These are phyloP conservation scores for Eremophila alpestris DNA, from an alignment of 2,797 vertebrate genomes.

Conservation along the genomic window DNA sequence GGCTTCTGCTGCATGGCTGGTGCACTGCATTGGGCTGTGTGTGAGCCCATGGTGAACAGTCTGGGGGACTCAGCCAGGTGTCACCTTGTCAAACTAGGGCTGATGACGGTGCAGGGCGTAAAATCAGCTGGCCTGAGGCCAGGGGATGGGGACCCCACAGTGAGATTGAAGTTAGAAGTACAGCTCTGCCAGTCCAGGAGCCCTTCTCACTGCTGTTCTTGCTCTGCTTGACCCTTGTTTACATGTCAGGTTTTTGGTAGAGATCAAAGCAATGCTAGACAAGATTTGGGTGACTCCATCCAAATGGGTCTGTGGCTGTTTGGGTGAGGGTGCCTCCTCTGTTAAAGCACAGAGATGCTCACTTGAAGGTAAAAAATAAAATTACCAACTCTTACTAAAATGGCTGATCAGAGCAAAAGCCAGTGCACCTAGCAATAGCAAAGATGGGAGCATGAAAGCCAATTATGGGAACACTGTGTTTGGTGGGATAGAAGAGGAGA, in stretches of 20 bases:
- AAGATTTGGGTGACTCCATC: neutral
- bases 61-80: neutral
- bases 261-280: neutral
- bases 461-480: neutral
- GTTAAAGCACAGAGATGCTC: neutral
- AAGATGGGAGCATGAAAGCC: neutral
- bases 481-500: neutral
- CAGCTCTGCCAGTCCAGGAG: neutral
- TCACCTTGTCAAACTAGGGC: fast-evolving
- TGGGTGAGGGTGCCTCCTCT: neutral
- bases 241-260: neutral
- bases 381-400: neutral
- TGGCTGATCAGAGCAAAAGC: neutral
- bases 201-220: neutral
- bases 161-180: neutral
- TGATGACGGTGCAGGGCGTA: neutral
- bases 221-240: neutral
- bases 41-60: neutral
- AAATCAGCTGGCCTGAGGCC: neutral
- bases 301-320: neutral
- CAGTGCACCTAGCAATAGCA: neutral
- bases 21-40: fast-evolving
- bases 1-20: neutral
- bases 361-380: neutral
- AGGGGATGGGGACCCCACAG: no score